Base-by-base conservation (phyloP, 1,140 invertebrate species). In the Galleria mellonella region DNA sequence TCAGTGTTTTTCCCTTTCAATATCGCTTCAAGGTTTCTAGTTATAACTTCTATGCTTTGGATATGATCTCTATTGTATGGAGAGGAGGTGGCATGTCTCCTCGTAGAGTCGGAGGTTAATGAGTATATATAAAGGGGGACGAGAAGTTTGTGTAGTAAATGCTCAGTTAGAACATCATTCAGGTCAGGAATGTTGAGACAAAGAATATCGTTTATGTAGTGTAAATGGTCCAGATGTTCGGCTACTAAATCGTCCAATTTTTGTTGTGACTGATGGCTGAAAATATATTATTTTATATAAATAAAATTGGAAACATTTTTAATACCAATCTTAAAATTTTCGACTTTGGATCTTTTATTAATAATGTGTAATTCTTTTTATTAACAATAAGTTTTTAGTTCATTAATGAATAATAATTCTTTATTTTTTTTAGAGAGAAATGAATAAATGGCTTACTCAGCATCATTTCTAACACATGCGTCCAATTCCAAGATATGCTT, bases 131-230 rank as follows among this genome's bases (percentile, higher is more conserved):
- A 98, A 27, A 99, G 86, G 8, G 98, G 98, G 51, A 98, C 93
- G 17, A 99, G 89, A 1, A 99, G 87, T 76, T 97, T 94, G 72
- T 98, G 94, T 14, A 99, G 86, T 14, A 99, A 87, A 86, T 98
- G 97, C 72, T 99, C 96, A 0, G 96, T 95, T n/a, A 99, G 86
- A 15, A 99, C 96, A 61, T 96, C 93, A 86, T 99, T 99, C 35
- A 99, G 88, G 64, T 96, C 94, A 28, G 94, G 91, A 62, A 99
- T 98, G 71, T 97, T 93, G 11, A 99, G 89, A 70, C 93, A 93
- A 11, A 99, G 88, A 72, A 99, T 99, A 62, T 99, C 98, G 72
- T 99, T 99, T 13, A 99, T 87, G 82, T 99, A 99, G 87, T 99
- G 98, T 9, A 99, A 87, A 83, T 99, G 96, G 83, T 99, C 98